Evolutionary conservation across 1,140 invertebrate species (phyloP).

Genomic region (Hycleus phaleratus): DNA sequence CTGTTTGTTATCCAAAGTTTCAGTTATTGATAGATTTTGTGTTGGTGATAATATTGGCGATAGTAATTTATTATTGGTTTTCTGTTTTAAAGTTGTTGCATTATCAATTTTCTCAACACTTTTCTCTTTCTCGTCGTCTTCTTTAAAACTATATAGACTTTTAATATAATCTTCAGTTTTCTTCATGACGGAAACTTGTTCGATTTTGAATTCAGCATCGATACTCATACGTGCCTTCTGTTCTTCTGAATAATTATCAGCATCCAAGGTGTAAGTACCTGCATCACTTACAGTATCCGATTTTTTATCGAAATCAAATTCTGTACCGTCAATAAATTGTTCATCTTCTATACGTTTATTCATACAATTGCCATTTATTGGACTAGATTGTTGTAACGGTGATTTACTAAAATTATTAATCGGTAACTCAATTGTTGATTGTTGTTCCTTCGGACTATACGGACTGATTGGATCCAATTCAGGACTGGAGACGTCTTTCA

Average conservation of each 20-base stretch:
- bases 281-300: constrained; percentile 69
- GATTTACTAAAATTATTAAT: not conserved
- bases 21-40: constrained; percentile 36
- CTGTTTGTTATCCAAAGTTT: constrained; percentile 9
- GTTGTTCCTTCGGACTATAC: constrained; percentile 26
- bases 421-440: constrained; percentile 1
- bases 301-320: constrained; percentile 36
- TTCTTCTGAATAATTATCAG: constrained; percentile 74
- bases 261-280: constrained; percentile 83
- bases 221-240: constrained; percentile 81
- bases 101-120: not conserved
- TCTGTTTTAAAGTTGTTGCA: not conserved
- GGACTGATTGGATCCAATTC: constrained; percentile 51
- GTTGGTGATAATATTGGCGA: constrained; percentile 38
- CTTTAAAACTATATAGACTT: constrained; percentile 25
- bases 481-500: constrained; percentile 50
- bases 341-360: constrained; percentile 16
- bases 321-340: constrained; percentile 22
- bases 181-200: constrained; percentile 42
- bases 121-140: constrained; percentile 6
- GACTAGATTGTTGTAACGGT: constrained; percentile 23
- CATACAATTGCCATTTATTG: not conserved
- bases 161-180: constrained; percentile 42
- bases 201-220: constrained; percentile 64
- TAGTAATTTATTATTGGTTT: constrained; percentile 20